A percentile compares a stretch with the other conserved stretches of the same genome.
Conservation (phyloP, 1,140 invertebrate species). For the Pomacea maculata region DNA sequence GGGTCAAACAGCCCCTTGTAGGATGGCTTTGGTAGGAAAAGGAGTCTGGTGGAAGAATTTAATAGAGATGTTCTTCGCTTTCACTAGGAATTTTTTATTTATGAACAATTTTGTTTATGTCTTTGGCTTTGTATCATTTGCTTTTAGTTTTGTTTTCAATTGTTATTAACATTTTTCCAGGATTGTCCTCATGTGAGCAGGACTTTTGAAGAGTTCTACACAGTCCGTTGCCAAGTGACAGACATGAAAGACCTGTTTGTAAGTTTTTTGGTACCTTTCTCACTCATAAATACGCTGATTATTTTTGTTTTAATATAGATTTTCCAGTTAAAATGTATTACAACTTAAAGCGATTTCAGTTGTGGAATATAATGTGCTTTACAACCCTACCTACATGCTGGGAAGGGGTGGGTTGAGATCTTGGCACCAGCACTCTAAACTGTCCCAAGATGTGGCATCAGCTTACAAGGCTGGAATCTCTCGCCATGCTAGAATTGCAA, state of each 20-base stretch:
- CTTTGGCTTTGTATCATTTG: not conserved
- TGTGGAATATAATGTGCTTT: too few species aligned
- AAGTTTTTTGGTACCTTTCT: conserved; percentile 44
- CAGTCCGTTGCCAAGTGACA: conserved; percentile 92
- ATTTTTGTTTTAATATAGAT: too few species aligned
- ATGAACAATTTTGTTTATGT: not conserved
- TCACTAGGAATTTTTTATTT: not conserved
- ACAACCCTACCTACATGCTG: too few species aligned
- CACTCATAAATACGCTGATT: not conserved
- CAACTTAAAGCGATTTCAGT: too few species aligned
- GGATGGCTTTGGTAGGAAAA: not conserved
- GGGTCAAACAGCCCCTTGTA: conserved; percentile 15
- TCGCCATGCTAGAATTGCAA: too few species aligned
- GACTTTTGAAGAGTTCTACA: conserved; percentile 95
- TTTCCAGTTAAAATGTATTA: too few species aligned
- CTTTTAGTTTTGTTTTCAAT: too few species aligned
- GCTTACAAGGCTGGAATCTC: too few species aligned
- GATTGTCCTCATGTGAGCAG: conserved; percentile 94
- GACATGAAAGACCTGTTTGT: conserved; percentile 93
- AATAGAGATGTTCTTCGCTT: not conserved
- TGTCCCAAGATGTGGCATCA: too few species aligned
- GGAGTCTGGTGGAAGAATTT: not conserved
- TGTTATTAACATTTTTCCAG: conserved; percentile 58
- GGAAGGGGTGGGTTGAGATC: too few species aligned
- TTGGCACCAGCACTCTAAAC: too few species aligned